Conservation (phyloP, 1,140 invertebrate genomes). For the Pogonomyrmex barbatus region DNA sequence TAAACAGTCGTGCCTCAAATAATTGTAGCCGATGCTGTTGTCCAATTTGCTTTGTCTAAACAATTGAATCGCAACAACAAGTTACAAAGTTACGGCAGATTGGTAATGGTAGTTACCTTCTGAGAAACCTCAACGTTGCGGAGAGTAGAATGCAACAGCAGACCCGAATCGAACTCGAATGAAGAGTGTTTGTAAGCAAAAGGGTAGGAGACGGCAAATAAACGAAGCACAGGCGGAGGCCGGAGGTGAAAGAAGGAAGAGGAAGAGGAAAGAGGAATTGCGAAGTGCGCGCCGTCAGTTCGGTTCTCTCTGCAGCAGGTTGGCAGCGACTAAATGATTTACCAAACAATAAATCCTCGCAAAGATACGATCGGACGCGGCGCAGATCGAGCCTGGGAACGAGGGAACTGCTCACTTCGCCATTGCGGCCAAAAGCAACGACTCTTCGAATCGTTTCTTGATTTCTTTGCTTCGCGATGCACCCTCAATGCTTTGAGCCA, state of each 20-base stretch:
- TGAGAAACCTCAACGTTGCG: neutral
- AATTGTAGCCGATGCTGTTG: neutral
- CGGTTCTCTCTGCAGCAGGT: slow-evolving; percentile 82
- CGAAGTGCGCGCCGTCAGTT: slow-evolving; percentile 72
- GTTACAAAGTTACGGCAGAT: neutral
- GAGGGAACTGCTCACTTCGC: slow-evolving; percentile 75
- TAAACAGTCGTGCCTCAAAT: neutral
- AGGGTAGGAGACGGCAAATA: slow-evolving; percentile 37
- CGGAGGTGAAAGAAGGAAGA: slow-evolving; percentile 51
- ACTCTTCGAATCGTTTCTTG: slow-evolving; percentile 60
- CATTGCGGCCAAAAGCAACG: slow-evolving; percentile 64
- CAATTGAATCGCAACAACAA: neutral
- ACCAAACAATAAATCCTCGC: slow-evolving; percentile 86
- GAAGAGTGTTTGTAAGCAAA: slow-evolving; percentile 54
- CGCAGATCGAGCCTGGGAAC: slow-evolving; percentile 77
- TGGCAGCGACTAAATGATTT: slow-evolving; percentile 86
- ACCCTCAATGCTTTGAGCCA: slow-evolving; percentile 1
- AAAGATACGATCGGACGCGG: slow-evolving; percentile 85
- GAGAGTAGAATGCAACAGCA: neutral
- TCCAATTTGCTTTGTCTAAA: neutral
- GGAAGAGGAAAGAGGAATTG: slow-evolving; percentile 56
- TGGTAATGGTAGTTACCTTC: neutral
- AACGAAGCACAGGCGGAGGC: slow-evolving; percentile 42
- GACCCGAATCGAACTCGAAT: slow-evolving; percentile 48
- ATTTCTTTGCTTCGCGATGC: slow-evolving; percentile 47